Conservation (phyloP, 1,140 invertebrate species). For the Antheraea pernyi region DNA sequence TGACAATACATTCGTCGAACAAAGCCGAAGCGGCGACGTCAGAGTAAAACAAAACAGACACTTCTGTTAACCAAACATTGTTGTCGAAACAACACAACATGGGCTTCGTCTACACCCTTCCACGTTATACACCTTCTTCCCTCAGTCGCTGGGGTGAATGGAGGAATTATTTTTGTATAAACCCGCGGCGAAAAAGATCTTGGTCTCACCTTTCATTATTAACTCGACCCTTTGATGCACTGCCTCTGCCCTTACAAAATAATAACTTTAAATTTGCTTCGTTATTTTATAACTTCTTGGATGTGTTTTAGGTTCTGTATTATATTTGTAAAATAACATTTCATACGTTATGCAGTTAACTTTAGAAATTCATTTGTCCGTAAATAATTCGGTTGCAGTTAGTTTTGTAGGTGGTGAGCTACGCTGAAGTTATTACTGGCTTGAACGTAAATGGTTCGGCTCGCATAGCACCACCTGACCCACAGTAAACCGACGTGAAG, state of each 20-base stretch:
- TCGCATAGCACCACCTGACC: too few relatives aligned
- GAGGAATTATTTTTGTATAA: slow-evolving; percentile 68
- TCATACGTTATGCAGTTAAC: not conserved
- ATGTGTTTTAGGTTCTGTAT: slow-evolving; percentile 27
- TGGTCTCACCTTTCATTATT: slow-evolving; percentile 69
- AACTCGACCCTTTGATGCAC: slow-evolving; percentile 71
- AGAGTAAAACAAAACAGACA: slow-evolving; percentile 15
- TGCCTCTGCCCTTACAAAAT: slow-evolving; percentile 48
- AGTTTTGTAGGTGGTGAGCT: too few relatives aligned
- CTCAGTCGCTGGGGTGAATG: slow-evolving; percentile 31
- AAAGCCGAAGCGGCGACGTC: not conserved
- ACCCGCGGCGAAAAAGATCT: slow-evolving; percentile 58
- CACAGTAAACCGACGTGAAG: too few relatives aligned
- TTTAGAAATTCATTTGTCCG: too few relatives aligned
- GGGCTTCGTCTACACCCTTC: slow-evolving; percentile 24
- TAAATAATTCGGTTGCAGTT: too few relatives aligned
- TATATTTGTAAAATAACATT: slow-evolving; percentile 18
- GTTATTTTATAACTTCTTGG: slow-evolving; percentile 50
- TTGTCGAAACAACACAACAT: slow-evolving; percentile 44
- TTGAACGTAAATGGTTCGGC: too few relatives aligned
- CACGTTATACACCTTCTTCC: slow-evolving; percentile 19
- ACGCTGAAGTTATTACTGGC: too few relatives aligned
- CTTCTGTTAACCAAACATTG: slow-evolving; percentile 32
- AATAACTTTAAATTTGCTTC: slow-evolving; percentile 69
- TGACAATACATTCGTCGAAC: slow-evolving; percentile 4